These are phyloP conservation scores for Drosophila ezoana DNA, from an alignment of 2,888 invertebrate species.

Conservation along the genomic window DNA sequence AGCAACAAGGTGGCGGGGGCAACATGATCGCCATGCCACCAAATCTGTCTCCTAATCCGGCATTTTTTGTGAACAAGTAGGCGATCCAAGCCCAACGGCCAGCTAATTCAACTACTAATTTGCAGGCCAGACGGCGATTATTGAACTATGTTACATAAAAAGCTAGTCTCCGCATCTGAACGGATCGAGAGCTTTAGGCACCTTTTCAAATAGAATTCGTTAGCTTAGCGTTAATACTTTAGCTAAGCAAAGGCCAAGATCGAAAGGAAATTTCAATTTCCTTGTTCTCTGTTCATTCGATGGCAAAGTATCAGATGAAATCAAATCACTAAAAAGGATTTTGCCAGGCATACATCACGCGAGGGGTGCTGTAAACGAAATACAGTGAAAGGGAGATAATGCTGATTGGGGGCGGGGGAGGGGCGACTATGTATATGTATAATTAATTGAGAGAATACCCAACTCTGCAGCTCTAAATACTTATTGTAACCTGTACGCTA, in stretches of 20 bases:
- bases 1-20: conserved; percentile 54
- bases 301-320: conserved; percentile 14
- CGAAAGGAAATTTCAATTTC: conserved; percentile 1
- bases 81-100: not conserved
- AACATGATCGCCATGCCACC: conserved; percentile 72
- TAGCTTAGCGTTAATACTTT: conserved; percentile 36
- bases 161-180: conserved; percentile 51
- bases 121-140: not conserved
- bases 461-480: conserved; percentile 43
- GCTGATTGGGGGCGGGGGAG: not conserved
- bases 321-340: conserved; percentile 2
- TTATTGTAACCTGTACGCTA: conserved; percentile 44
- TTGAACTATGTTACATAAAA: conserved; percentile 14
- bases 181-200: conserved; percentile 10
- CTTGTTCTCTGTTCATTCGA: not conserved
- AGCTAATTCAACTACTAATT: not conserved
- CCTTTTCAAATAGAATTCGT: conserved; percentile 26
- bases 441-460: conserved; percentile 23
- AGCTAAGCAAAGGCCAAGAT: conserved; percentile 4
- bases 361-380: not conserved
- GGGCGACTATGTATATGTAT: conserved; percentile 19
- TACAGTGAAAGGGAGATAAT: conserved; percentile 1
- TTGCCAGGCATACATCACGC: conserved; percentile 4
- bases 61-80: conserved; percentile 84
- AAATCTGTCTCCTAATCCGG: conserved; percentile 82